Base-by-base conservation (phyloP, 1,140 invertebrate species). In the Cataglyphis hispanica region DNA sequence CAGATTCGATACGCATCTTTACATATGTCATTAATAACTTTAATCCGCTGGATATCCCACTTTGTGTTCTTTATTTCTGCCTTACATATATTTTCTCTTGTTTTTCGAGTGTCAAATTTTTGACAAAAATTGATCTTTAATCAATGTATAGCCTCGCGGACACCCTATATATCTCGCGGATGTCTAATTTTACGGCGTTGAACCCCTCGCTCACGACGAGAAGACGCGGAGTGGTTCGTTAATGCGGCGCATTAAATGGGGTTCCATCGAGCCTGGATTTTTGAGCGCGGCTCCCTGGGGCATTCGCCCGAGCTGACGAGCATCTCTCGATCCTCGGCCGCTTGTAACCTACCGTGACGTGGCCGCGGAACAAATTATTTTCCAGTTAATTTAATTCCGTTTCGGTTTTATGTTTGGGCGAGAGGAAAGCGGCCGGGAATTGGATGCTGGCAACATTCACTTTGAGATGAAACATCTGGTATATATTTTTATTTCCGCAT, bases 311-410 rank as follows among this genome's bases (percentile, higher is more conserved):
- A 46, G 67, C 67, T 83, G 78, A 83, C 78, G 67, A 83, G 67
- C 67, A 83, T 81, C 66, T 60, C 78, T 46, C 78, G 78, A 74
- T 74, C n/a, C n/a, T n/a, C n/a, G n/a, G 74, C 53, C 67, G 78
- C 67, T 61, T 74, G 78, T 83, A 83, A 83, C 78, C 78, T 83
- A 83, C 78, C 78, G 78, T 83, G 78, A 83, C 78, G 78, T 83
- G 78, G 25, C 53, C 67, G 78, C 40, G 78, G 78, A 83, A 83
- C 78, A 83, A 83, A 83, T 83, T 83, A 83, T 83, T 83, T 83
- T 83, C 78, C n/a, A 83, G 78, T 74, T 83, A 74, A 83, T 83
- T 83, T 83, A 83, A 83, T 83, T 83, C 67, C 37, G 78, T 67
- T 58, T 46, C 25, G 13, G 67, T 83, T 83, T 83, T 83, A 72